Conservation (phyloP, 1,140 invertebrate genomes). For the Aphaenogaster rudis region DNA sequence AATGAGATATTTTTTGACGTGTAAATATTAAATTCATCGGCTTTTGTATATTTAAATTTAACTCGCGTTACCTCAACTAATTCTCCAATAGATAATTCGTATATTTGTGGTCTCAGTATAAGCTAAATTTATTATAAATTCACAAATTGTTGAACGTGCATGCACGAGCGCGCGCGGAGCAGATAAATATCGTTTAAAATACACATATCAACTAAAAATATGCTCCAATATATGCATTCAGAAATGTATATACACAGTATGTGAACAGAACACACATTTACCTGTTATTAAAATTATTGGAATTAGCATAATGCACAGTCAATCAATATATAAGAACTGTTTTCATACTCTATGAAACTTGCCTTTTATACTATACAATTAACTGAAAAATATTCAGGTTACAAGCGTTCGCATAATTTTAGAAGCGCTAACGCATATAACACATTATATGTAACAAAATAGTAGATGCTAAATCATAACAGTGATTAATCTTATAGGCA, state of each 20-base stretch:
- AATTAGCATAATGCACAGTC: not conserved
- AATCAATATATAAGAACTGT: not conserved
- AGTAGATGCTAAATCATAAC: slow-evolving; percentile 39
- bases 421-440: slow-evolving; percentile 20
- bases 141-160: not conserved
- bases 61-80: not conserved
- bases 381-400: slow-evolving; percentile 8
- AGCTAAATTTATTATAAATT: slow-evolving; percentile 18
- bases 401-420: not conserved
- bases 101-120: not conserved
- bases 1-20: slow-evolving; percentile 14
- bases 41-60: slow-evolving; percentile 27
- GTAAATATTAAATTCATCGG: slow-evolving; percentile 16
- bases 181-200: slow-evolving; percentile 7
- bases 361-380: slow-evolving; percentile 59
- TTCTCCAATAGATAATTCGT: not conserved
- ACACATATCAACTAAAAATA: not conserved
- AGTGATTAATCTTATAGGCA: not conserved
- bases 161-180: too few relatives aligned
- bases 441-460: slow-evolving; percentile 24
- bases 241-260: not conserved
- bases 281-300: slow-evolving; percentile 12
- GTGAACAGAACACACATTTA: not conserved
- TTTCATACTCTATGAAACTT: slow-evolving; percentile 38
- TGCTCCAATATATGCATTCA: not conserved